phyloP scores from a whole-genome alignment of 2,888 invertebrate genomes.

The Euzetes globulus region DNA sequence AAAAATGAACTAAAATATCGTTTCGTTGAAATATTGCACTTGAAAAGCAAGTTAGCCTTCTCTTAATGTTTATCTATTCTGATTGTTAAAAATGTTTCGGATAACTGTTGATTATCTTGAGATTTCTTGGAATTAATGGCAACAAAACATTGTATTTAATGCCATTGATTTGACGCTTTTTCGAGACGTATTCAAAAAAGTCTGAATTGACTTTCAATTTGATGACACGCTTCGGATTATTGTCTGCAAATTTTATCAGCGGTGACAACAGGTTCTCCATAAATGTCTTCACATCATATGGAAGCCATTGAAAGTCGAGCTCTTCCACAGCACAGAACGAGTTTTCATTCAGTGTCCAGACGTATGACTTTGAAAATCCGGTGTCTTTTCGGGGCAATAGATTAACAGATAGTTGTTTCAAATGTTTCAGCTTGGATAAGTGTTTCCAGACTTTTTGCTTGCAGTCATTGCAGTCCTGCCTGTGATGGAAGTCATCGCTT shows the following conservation, averaged over 20 bases:
- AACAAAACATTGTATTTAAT: constrained; percentile 11
- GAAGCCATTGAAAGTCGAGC: constrained; percentile 22
- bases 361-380: constrained; percentile 15
- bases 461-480: constrained; percentile 10
- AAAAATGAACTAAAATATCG: background rate
- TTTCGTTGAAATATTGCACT: background rate
- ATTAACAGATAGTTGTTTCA: background rate
- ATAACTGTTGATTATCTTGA: constrained; percentile 5
- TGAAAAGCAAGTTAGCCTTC: no score
- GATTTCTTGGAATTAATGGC: background rate
- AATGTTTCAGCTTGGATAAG: background rate
- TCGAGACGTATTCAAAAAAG: background rate
- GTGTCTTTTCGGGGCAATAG: constrained; percentile 18
- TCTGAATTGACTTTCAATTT: constrained; percentile 15
- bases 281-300: background rate
- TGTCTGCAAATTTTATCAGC: background rate
- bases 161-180: background rate
- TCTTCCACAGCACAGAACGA: background rate
- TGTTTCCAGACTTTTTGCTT: constrained; percentile 11
- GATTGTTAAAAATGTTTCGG: background rate
- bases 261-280: constrained; percentile 3
- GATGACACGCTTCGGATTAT: background rate
- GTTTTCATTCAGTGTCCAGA: background rate
- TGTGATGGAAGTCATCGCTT: background rate
- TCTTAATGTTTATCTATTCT: no score